These are phyloP conservation scores for Macrobrachium rosenbergii DNA, from an alignment of 1,140 invertebrate species.

Conservation along the genomic window DNA sequence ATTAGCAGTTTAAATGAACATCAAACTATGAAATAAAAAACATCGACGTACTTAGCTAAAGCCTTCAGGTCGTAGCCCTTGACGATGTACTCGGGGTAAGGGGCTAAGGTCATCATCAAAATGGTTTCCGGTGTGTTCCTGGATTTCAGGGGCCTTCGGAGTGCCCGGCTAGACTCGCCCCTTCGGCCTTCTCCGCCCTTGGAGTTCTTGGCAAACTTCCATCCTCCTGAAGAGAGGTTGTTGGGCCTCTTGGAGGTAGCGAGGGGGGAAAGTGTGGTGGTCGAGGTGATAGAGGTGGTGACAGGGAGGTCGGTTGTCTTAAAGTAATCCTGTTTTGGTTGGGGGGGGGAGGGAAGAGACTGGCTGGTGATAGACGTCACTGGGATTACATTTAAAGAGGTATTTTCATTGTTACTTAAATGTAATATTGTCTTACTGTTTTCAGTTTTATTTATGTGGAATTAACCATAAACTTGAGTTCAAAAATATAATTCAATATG, in stretches of 20 bases:
- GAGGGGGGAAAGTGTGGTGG: neutral
- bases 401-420: too few species aligned
- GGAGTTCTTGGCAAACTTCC: slow-evolving; percentile 11
- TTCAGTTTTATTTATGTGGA: too few species aligned
- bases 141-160: neutral
- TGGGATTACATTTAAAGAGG: too few species aligned
- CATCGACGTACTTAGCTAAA: slow-evolving; percentile 65
- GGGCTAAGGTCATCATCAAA: slow-evolving; percentile 65
- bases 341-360: neutral
- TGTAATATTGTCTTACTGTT: too few species aligned
- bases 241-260: neutral
- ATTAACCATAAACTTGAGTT: too few species aligned
- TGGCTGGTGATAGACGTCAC: neutral
- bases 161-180: neutral
- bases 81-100: slow-evolving; percentile 65
- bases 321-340: neutral
- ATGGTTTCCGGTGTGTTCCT: slow-evolving; percentile 27
- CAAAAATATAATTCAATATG: too few species aligned
- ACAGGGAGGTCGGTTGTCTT: neutral
- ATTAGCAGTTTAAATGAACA: neutral
- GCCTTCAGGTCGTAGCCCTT: slow-evolving; percentile 67
- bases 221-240: neutral
- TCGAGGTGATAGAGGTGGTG: neutral
- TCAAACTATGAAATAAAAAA: neutral
- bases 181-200: neutral